Evolutionary conservation across 2,888 invertebrate species (phyloP), one percentile per base, ranked within the genome.

Genomic region (Marasmarcha lunaedactyla): DNA sequence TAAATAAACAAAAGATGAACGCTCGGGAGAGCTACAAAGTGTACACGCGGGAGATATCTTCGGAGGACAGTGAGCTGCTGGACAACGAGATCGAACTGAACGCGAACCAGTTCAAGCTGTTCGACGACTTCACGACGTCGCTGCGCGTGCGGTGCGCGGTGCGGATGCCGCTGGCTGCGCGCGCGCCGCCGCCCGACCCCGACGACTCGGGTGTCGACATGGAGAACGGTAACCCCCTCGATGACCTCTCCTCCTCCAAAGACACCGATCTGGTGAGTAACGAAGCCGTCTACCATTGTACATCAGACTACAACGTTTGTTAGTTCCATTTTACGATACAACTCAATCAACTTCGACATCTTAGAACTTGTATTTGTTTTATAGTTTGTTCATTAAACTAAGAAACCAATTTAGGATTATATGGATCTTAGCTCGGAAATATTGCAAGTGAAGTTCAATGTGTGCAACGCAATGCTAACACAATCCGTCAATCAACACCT

Each of bases 1-100:
- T 37, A 43, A 30, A 35, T 25, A 33, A 9, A 42, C 39, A 34
- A 50, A 69, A 59, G 63, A 83, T 83, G 81, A 71, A 59, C 52
- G 58, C 67, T 36, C 73, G 79, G 41, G 71, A 83, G 47, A 77
- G 71, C 52, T 77, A 77, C 54, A 72, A 76, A 62, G 71, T 74
- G 58, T 64, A 70, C 47, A 77, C 66, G 54, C 59, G 61, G 44
- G 57, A 65, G 37, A 54, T 52, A 26, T 49, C 56, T 34, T 56
- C 53, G 9, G 55, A 61, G 39, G 61, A 65, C 50, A 64, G 59
- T 43, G 74, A 76, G 40, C 52, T 70, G 2, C 62, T 83, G 43
- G 83, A 83, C 58, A 83, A 79, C 53, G 83, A 76, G 15, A 76
- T 78, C 1, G 83, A 79, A 46, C 74, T 79, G 59, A 83, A 83